Evolutionary conservation across 1,140 invertebrate genomes (phyloP), one percentile per base, ranked within the genome.

Genomic region (Spodoptera litura): DNA sequence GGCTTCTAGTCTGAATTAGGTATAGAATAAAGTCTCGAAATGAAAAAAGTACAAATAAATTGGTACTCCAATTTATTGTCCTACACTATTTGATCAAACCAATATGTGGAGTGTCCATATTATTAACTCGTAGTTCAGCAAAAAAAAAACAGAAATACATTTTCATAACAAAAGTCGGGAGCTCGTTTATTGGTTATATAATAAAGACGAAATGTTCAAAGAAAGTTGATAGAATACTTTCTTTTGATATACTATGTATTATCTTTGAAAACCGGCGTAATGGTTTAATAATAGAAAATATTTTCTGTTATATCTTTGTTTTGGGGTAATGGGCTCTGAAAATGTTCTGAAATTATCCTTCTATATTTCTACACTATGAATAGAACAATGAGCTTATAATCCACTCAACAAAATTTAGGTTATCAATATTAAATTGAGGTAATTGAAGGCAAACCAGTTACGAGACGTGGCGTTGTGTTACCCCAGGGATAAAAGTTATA

Each of bases 121-220:
- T 61, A 61, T 61, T 61, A 61, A 31, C 20, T 61, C 10, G 20
- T 4, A 61, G 4, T 31, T 12, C 25, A 12, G 58, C 11, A n/a
- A 44, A 35, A 20, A 44, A 35, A 20, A 72, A 72, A 38, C 31
- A 44, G 55, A 25, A 71, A 38, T 72, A 53, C n/a, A 56, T 72
- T 38, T 72, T 72, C 31, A 58, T 58, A 38, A 58, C 70, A 15
- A 70, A 70, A 72, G 53, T 44, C 27, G 53, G n/a, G 6, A 13
- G 53, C 53, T 70, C 51, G 44, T n/a, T 44, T 72, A 72, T 72
- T 58, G 35, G 31, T 72, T 72, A 72, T 51, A 31, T 72, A 56
- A 72, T 72, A 58, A 20, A 31, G 52, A 5, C 35, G 38, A 44
- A 72, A 58, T 58, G 70, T 72, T 58, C 44, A 68, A 68, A 51